Conservation (phyloP, 2,888 invertebrate species). For the Steinernema hermaphroditum region DNA sequence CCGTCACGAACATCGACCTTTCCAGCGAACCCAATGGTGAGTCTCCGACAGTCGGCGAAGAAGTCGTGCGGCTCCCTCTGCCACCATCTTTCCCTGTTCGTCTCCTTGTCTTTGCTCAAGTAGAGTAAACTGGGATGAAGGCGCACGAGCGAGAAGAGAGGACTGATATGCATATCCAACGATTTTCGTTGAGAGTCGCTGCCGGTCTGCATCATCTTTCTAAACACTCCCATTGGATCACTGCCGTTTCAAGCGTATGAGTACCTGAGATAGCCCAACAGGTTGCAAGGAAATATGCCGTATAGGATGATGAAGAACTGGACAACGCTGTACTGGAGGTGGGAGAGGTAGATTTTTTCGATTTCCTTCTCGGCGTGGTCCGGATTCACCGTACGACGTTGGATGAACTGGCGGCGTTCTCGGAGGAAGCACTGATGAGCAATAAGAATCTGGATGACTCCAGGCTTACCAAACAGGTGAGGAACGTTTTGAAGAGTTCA, state of each 20-base stretch:
- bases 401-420: constrained; percentile 4
- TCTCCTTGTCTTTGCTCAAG: constrained; percentile 40
- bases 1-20: constrained; percentile 19
- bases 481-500: constrained; percentile 40
- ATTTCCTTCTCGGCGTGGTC: constrained; percentile 12
- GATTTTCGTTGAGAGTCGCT: constrained; percentile 3
- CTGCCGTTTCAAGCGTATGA: not conserved
- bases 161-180: constrained; percentile 11
- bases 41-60: constrained; percentile 32
- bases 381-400: constrained; percentile 11
- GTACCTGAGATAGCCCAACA: constrained; percentile 43
- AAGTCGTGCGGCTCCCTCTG: constrained; percentile 35
- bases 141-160: constrained; percentile 38
- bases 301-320: constrained; percentile 45
- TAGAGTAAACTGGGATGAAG: constrained; percentile 44
- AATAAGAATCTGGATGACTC: no score
- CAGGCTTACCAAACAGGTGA: constrained; percentile 18
- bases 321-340: constrained; percentile 38
- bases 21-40: constrained; percentile 13
- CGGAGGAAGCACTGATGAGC: constrained; percentile 11
- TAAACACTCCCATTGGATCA: not conserved
- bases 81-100: constrained; percentile 35
- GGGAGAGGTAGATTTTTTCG: constrained; percentile 34
- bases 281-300: constrained; percentile 47
- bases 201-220: constrained; percentile 9